Conservation (phyloP, 2,113 vertebrate species). For the Trichechus manatus region DNA sequence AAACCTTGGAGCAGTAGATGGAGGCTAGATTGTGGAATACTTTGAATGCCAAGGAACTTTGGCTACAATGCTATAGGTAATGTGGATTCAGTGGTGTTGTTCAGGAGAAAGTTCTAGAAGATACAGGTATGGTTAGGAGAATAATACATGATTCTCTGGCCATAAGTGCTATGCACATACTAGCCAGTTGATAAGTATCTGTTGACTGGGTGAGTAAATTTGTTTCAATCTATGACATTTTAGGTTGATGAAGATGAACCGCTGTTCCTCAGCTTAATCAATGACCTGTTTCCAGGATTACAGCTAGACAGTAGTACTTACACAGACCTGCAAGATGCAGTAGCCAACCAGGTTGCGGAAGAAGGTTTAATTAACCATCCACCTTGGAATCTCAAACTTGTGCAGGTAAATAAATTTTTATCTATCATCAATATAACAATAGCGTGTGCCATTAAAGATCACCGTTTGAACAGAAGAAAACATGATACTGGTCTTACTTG, state of each 20-base stretch:
- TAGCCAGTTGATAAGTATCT: not conserved
- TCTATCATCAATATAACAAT: not conserved
- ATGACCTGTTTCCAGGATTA: conserved; percentile 89
- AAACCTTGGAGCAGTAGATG: not conserved
- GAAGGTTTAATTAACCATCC: conserved; percentile 89
- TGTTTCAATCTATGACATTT: not conserved
- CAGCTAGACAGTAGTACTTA: conserved; percentile 88
- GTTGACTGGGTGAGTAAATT: not conserved
- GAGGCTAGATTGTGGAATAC: not conserved
- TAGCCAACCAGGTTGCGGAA: conserved; percentile 86
- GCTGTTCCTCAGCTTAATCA: conserved; percentile 90
- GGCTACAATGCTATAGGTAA: not conserved
- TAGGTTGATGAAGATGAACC: conserved; percentile 92
- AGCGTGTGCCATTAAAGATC: not conserved
- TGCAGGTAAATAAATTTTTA: conserved; percentile 85
- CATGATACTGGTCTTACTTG: not conserved
- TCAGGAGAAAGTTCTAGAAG: not conserved
- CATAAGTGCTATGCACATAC: accelerated
- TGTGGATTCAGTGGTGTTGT: not conserved
- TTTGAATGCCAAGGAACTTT: not conserved
- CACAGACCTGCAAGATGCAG: conserved; percentile 85
- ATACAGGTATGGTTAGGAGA: not conserved
- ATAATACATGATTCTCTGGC: not conserved
- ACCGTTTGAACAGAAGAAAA: not conserved
- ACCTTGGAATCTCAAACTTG: conserved; percentile 91